Conservation (phyloP, 2,113 vertebrate genomes). For the Dermatemys mawii region DNA sequence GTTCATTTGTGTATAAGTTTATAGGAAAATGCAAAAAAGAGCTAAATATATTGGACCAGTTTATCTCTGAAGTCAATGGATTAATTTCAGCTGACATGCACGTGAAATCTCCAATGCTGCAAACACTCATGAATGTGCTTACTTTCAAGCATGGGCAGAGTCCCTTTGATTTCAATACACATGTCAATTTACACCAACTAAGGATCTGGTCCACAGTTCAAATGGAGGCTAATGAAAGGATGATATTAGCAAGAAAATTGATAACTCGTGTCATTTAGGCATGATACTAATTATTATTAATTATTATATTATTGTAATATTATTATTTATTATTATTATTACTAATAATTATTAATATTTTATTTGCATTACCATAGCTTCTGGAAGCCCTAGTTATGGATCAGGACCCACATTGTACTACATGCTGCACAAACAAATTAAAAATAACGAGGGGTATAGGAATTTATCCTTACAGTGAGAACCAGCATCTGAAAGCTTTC, state of each 20-base stretch:
- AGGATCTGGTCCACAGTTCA: not conserved
- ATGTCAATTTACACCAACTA: not conserved
- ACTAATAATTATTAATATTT: not conserved
- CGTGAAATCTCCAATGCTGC: not conserved
- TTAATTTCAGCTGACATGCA: not conserved
- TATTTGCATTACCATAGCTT: not conserved
- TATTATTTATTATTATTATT: too few species aligned
- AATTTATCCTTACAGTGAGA: not conserved
- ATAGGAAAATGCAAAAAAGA: not conserved
- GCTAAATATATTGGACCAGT: not conserved
- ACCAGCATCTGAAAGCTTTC: not conserved
- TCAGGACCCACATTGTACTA: not conserved
- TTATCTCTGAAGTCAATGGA: not conserved
- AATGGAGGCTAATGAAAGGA: fast-evolving
- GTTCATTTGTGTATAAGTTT: not conserved
- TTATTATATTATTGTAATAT: too few species aligned
- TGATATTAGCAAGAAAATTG: not conserved
- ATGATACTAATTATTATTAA: not conserved
- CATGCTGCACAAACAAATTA: not conserved
- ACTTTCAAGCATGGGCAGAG: not conserved
- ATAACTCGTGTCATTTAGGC: not conserved
- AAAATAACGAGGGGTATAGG: not conserved
- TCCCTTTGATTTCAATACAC: not conserved
- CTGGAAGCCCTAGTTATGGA: not conserved
- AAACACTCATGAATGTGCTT: not conserved